phyloP scores from a whole-genome alignment of 2,113 vertebrate genomes.

The Melanocharis versteri region DNA sequence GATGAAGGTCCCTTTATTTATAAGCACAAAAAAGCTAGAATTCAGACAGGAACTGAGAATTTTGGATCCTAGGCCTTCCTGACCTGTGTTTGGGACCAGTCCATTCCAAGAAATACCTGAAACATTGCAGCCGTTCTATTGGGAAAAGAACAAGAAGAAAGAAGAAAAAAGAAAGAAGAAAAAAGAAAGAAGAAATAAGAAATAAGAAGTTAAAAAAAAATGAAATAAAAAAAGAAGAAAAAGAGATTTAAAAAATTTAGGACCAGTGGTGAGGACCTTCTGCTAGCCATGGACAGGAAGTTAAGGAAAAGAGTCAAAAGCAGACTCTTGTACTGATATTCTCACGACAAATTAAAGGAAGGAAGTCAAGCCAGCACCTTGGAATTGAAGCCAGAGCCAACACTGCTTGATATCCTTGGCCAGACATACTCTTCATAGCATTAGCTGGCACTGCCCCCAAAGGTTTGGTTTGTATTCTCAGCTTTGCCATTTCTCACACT shows the following conservation, averaged over 20 bases:
- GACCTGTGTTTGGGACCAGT: background rate
- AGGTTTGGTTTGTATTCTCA: background rate
- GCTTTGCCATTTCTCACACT: background rate
- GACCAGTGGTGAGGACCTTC: background rate
- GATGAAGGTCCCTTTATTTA: background rate
- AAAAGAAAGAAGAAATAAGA: rapidly evolving
- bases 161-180: rapidly evolving
- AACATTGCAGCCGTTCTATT: rapidly evolving
- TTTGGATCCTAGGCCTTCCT: background rate
- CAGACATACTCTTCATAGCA: background rate
- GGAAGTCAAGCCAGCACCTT: background rate
- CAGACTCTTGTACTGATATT: background rate
- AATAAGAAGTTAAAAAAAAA: rapidly evolving
- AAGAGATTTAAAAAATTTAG: rapidly evolving
- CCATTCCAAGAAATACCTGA: background rate
- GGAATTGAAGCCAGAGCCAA: background rate
- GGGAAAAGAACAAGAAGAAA: background rate
- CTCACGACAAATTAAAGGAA: background rate
- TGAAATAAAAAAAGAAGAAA: rapidly evolving
- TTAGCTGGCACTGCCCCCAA: background rate
- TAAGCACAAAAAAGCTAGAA: background rate
- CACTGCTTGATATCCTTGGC: background rate
- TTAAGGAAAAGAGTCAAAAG: background rate
- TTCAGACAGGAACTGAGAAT: background rate
- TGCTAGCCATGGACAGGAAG: background rate